phyloP scores from a whole-genome alignment of 2,113 vertebrate genomes.

The Chamaea fasciata region DNA sequence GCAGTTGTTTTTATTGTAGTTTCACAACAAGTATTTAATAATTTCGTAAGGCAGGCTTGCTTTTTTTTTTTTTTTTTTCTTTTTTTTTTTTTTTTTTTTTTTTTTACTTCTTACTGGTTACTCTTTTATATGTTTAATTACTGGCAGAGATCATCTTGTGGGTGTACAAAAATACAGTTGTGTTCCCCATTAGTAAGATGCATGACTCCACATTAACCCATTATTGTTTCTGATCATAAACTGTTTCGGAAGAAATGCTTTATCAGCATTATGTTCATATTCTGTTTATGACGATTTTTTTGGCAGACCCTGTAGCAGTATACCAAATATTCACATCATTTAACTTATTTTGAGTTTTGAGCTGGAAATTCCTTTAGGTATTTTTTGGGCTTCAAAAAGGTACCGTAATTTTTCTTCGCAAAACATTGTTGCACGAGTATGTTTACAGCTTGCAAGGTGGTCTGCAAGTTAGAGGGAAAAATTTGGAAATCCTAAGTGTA shows the following conservation, averaged over 20 bases:
- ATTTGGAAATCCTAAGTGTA: not conserved
- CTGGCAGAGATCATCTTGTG: not conserved
- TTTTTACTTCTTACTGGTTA: not conserved
- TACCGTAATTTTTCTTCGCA: not conserved
- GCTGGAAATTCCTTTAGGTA: not conserved
- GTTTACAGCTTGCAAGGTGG: not conserved
- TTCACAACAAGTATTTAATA: not conserved
- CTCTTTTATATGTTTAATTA: not conserved
- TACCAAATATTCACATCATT: not conserved
- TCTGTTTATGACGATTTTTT: not conserved
- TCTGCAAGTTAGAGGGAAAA: not conserved
- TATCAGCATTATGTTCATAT: not conserved
- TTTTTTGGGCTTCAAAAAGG: not conserved
- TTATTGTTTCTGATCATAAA: not conserved
- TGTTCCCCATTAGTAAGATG: not conserved
- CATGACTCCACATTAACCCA: not conserved
- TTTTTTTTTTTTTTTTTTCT: not conserved
- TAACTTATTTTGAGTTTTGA: not conserved
- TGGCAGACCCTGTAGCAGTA: not conserved
- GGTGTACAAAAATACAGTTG: not conserved
- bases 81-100: not conserved
- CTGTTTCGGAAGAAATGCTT: not conserved
- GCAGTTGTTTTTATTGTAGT: not conserved
- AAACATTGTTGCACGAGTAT: not conserved
- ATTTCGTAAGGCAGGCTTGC: not conserved